These are phyloP conservation scores for Altica lythri DNA, from an alignment of 2,888 invertebrate genomes.

Conservation along the genomic window DNA sequence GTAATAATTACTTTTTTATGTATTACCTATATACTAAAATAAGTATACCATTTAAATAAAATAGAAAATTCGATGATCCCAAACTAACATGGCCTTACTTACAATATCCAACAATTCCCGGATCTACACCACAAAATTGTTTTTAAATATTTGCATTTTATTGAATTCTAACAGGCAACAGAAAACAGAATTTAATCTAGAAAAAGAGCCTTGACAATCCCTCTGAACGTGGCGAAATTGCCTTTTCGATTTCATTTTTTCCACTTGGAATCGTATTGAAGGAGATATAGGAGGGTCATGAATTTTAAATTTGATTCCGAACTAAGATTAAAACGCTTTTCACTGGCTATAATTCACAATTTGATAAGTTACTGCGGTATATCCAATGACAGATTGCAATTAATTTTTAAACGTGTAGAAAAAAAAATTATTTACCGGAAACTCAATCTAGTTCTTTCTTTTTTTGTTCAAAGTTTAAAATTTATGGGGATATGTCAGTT, in stretches of 20 bases:
- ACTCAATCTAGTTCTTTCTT: no score
- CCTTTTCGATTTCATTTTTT: background rate
- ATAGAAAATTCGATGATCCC: no score
- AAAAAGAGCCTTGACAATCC: background rate
- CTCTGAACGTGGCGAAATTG: background rate
- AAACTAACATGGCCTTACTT: no score
- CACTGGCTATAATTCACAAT: slow-evolving; percentile 7
- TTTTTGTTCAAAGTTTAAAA: no score
- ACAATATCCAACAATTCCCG: no score
- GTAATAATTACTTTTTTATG: no score
- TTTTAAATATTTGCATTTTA: slow-evolving; percentile 4
- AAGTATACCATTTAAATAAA: no score
- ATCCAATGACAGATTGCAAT: background rate
- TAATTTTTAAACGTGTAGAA: background rate
- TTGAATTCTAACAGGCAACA: background rate
- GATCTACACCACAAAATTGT: slow-evolving; percentile 1
- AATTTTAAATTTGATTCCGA: slow-evolving; percentile 13
- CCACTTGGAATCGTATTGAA: slow-evolving; percentile 2
- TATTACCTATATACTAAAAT: no score
- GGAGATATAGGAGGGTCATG: slow-evolving; percentile 6
- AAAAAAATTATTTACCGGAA: no score
- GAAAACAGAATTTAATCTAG: slow-evolving; percentile 2
- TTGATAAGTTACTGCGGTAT: background rate
- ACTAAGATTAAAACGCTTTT: slow-evolving; percentile 16
- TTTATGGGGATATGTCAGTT: no score